These are phyloP conservation scores for Perizoma affinitatum DNA, from an alignment of 2,888 invertebrate species.

Conservation along the genomic window DNA sequence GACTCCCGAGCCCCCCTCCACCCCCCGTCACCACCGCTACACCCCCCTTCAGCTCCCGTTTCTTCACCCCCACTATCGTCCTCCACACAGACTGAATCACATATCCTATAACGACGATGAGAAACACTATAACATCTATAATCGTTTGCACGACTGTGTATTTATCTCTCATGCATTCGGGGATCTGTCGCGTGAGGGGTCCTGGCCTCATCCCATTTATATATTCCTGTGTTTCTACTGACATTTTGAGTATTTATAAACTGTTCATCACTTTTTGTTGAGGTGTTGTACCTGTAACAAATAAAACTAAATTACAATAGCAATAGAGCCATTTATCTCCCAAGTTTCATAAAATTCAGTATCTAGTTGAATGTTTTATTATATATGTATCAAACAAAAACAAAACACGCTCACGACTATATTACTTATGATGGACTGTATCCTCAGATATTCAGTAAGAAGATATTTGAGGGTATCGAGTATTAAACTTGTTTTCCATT, in stretches of 20 bases:
- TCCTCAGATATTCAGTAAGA: too few species aligned
- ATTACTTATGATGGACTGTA: too few species aligned
- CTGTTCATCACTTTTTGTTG: constrained; percentile 55
- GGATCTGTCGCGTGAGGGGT: constrained; percentile 75
- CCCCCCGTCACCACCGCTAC: constrained; percentile 95
- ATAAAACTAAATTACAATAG: constrained; percentile 11
- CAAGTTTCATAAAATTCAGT: too few species aligned
- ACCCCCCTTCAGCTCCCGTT: constrained; percentile 89
- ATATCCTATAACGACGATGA: constrained; percentile 74
- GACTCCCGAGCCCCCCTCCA: constrained; percentile 92
- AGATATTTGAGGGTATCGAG: too few species aligned
- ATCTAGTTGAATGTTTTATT: too few species aligned
- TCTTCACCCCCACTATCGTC: constrained; percentile 85
- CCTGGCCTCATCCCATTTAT: constrained; percentile 73
- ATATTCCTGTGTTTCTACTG: constrained; percentile 71
- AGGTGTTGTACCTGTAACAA: constrained; percentile 50
- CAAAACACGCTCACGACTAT: too few species aligned
- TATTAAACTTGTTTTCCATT: too few species aligned
- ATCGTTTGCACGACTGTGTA: constrained; percentile 80
- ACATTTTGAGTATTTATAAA: constrained; percentile 54
- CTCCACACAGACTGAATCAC: constrained; percentile 84
- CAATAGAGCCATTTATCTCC: too few species aligned
- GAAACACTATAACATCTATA: constrained; percentile 83
- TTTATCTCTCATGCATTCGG: constrained; percentile 77
- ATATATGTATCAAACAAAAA: too few species aligned